Evolutionary conservation across 2,797 vertebrate species (phyloP), one percentile per base, ranked within the genome.

Genomic region (Gallirallus australis): DNA sequence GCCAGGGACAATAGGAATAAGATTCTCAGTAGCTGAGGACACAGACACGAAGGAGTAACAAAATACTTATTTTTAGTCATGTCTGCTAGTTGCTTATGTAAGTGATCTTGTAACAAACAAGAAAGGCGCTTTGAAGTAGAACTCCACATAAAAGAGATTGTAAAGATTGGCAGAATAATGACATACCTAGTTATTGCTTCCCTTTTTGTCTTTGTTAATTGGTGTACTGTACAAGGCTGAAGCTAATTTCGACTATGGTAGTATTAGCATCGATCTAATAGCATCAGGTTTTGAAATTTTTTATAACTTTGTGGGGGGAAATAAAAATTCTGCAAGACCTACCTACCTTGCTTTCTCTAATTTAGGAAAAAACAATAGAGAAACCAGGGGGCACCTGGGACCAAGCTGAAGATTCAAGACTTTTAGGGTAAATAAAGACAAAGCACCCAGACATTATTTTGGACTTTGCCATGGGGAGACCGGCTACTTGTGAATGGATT

Each of bases 141-240:
- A 91, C 88, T 85, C 45, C 47, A 63, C 59, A 83, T 81, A 35
- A 94, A 96, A 91, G 60, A 73, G 72, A 47, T 59, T 19, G 18
- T 20, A 69, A 90, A 94, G 86, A 86, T 56, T 82, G 82, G 37
- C 71, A 93, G 89, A 90, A 92, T 82, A 90, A 90, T 63, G 53
- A 39, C 66, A 72, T 23, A 54, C 33, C 61, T 52, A 65, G 40
- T 35, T 86, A 71, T 11, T 65, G 52, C 47, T 82, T 52, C 80
- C 37, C 25, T 90, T 93, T 92, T 52, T 78, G 59, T 95, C 87
- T 79, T 85, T 72, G 59, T 39, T 93, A 91, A 92, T 80, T 92
- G 89, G 14, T 63, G 53, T 59, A 28, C 35, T 2, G 3, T 70
- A 70, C 23, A 48, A 40, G 15, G 35, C 31, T 86, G 78, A 56